Evolutionary conservation across 2,113 vertebrate species (phyloP), one percentile per base, ranked within the genome.

Genomic region (Azemiops feae): DNA sequence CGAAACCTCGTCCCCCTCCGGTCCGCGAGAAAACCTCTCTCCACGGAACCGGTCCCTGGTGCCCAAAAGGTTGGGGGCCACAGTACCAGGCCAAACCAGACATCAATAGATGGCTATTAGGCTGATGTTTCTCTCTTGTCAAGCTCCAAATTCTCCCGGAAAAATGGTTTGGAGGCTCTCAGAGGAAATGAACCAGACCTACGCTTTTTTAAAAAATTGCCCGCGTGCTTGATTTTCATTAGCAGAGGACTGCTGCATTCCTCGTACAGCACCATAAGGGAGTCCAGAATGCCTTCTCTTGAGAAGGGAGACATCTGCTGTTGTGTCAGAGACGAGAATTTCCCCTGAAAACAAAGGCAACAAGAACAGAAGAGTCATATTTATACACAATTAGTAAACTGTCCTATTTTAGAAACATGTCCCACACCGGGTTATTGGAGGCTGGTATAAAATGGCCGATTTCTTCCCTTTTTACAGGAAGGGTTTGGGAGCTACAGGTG

Each of bases 131-230:
- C 81, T 87, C 27, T 45, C 14, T 45, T 27, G 87, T 20, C 39
- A 23, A 23, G 20, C 22, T 45, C 18, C 30, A 58, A 18, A 22
- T 22, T 34, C 30, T 27, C 25, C 39, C 5, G 45, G n/a, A 57
- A 92, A 89, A 47, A 54, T 47, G 14, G 27, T 39, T 43, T 89
- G 4, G 25, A 39, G 55, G 9, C 30, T 8, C 4, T 9, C 23
- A 50, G 85, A 93, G 86, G 39, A 85, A 58, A 22, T 5, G 53
- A 93, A 39, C 8, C 12, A 94, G 94, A 96, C 98, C 98, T 97
- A 99, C 99, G 99, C 95, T 99, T 99, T 92, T 97, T 98, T 92
- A 99, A 98, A 97, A 99, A 99, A 95, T 97, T 98, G 96, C 98
- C 98, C 91, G 99, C 98, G 0, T 98, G 97, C 89, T 98, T 98